Percentiles rank a stretch among this genome's conserved stretches.
phyloP scores from a whole-genome alignment of 2,888 invertebrate genomes.

The Silvanus unidentatus region DNA sequence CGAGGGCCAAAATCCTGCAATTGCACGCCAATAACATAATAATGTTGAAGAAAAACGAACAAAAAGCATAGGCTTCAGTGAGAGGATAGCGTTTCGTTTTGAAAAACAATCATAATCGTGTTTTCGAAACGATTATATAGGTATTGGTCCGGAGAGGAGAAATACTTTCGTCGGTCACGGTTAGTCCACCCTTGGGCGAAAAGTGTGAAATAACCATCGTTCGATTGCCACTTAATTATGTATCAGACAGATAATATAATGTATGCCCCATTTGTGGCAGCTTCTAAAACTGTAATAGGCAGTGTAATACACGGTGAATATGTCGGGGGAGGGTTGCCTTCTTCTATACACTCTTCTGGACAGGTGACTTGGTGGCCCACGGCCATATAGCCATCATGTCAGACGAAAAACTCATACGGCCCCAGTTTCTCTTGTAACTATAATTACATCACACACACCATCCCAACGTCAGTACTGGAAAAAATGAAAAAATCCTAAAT shows the following conservation, averaged over 20 bases:
- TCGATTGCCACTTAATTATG: constrained; percentile 36
- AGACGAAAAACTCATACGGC: constrained; percentile 7
- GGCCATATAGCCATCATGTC: constrained; percentile 13
- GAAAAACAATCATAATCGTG: background rate
- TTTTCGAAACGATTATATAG: background rate
- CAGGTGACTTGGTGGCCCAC: constrained; percentile 17
- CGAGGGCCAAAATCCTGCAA: background rate
- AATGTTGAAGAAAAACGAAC: no score
- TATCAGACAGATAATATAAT: constrained; percentile 30
- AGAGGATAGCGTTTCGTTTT: no score
- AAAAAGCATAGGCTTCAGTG: no score
- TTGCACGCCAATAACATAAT: no score
- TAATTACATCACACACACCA: no score
- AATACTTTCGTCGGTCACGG: constrained; percentile 21
- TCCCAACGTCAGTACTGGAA: no score
- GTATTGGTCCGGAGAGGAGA: no score
- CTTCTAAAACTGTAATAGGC: constrained; percentile 9
- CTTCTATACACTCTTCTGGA: constrained; percentile 6
- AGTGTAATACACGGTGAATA: no score
- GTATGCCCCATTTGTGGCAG: constrained; percentile 34
- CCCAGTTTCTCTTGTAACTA: no score
- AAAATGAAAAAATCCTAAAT: no score
- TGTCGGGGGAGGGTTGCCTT: constrained; percentile 10
- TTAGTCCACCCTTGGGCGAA: constrained; percentile 25
- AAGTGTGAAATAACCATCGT: constrained; percentile 25